Conservation (phyloP, 1,140 invertebrate genomes). For the Pristionchus pacificus region DNA sequence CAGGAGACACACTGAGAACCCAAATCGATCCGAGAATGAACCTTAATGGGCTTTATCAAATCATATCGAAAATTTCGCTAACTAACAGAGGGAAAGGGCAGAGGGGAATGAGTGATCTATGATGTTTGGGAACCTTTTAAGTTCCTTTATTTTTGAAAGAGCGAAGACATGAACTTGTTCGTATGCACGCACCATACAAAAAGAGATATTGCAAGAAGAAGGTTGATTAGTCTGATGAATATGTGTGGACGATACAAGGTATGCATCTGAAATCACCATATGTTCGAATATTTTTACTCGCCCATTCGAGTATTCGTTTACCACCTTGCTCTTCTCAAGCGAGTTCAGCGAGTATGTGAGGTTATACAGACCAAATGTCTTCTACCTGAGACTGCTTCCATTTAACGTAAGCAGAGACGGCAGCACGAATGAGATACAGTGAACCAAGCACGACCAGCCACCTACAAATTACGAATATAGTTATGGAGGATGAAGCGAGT, state of each 20-base stretch:
- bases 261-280: background rate
- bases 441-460: slow-evolving; percentile 31
- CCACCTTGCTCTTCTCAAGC: background rate
- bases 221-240: slow-evolving; percentile 2
- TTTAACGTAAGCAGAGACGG: slow-evolving; percentile 27
- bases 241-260: background rate
- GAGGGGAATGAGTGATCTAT: background rate
- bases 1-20: slow-evolving; percentile 26
- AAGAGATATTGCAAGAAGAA: slow-evolving; percentile 9
- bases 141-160: background rate
- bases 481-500: background rate
- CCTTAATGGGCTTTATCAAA: slow-evolving; percentile 11
- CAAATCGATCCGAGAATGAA: slow-evolving; percentile 32
- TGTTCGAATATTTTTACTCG: background rate
- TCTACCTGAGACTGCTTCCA: slow-evolving; percentile 8
- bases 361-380: slow-evolving; percentile 6
- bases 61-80: background rate
- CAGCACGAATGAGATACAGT: slow-evolving; percentile 22
- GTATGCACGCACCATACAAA: slow-evolving; percentile 16
- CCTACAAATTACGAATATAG: background rate
- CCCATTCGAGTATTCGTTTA: slow-evolving; percentile 5
- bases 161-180: background rate
- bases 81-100: background rate
- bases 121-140: background rate
- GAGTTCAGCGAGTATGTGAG: slow-evolving; percentile 10